These are phyloP conservation scores for Drosophila sucinea DNA, from an alignment of 1,140 invertebrate species.

Conservation along the genomic window DNA sequence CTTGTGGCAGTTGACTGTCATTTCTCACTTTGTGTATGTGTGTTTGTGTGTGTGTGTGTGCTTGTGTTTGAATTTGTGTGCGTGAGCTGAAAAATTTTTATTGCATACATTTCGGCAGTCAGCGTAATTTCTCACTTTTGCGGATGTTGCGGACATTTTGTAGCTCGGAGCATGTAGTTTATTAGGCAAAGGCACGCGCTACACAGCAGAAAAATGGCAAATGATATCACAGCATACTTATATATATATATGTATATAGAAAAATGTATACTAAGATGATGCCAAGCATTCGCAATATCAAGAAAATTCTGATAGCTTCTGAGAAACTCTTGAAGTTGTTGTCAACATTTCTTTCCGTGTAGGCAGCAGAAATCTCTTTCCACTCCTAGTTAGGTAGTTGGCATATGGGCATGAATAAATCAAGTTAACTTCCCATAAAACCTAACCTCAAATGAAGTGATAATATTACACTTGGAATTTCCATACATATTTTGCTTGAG, in stretches of 20 bases:
- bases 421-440: constrained; percentile 4
- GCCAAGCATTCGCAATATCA: not conserved
- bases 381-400: not conserved
- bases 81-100: constrained; percentile 81
- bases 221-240: constrained; percentile 17
- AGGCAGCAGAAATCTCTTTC: not conserved
- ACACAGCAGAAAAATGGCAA: not conserved
- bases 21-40: constrained; percentile 47
- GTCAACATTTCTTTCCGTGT: not conserved
- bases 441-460: constrained; percentile 8
- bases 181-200: constrained; percentile 63
- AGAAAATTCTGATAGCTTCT: not conserved
- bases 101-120: constrained; percentile 79
- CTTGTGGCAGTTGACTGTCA: constrained; percentile 36
- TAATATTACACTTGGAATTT: constrained; percentile 6
- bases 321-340: not conserved
- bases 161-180: constrained; percentile 66
- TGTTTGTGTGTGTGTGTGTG: constrained; percentile 8
- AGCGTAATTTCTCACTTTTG: constrained; percentile 78
- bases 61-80: constrained; percentile 37
- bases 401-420: constrained; percentile 3
- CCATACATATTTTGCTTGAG: not conserved
- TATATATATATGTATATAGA: not conserved
- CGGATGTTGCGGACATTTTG: constrained; percentile 23
- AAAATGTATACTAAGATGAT: not conserved